Evolutionary conservation across 2,797 vertebrate species (phyloP), one percentile per base, ranked within the genome.

Genomic region (Takifugu rubripes): DNA sequence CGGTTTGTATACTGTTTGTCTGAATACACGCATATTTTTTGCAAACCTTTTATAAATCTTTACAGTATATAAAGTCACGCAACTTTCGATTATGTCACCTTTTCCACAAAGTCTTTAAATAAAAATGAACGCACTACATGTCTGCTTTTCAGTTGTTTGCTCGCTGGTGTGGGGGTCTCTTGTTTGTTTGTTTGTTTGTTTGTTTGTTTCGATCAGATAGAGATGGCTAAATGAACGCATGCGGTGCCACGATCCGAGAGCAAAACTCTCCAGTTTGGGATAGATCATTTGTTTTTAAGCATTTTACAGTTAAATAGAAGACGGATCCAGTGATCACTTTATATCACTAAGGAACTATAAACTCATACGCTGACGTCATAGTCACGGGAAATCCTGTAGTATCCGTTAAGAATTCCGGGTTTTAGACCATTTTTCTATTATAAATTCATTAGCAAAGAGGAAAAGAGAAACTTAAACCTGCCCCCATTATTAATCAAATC

Each of bases 71-170:
- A 79, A 84, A 85, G 75, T 31, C 76, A 84, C 83, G 46, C 9
- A 31, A 51, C 74, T 83, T 87, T 84, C 61, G 83, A 67, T 68
- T 59, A 83, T 88, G 81, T 85, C 81, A 87, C 81, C 77, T 88
- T 89, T 58, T 89, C 75, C 81, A 85, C 79, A 54, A 60, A 61
- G 75, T 55, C 68, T 55, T 64, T 58, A 56, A 80, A 85, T 74
- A 88, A 70, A 82, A 54, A 52, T 56, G 64, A 68, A 76, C 72
- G 72, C 79, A 87, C 75, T 56, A 52, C 57, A 6, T 27, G 31
- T 61, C 16, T 52, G 54, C 3, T 61, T 55, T 48, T 56, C n/a
- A 73, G 9, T 58, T 61, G 21, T 64, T 50, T 47, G 5, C 26
- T 29, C 1, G 21, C 36, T 14, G 9, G 2, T 36, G 33, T 36